Base-by-base conservation (phyloP, 2,888 invertebrate genomes). In the Margaritifera margaritifera region DNA sequence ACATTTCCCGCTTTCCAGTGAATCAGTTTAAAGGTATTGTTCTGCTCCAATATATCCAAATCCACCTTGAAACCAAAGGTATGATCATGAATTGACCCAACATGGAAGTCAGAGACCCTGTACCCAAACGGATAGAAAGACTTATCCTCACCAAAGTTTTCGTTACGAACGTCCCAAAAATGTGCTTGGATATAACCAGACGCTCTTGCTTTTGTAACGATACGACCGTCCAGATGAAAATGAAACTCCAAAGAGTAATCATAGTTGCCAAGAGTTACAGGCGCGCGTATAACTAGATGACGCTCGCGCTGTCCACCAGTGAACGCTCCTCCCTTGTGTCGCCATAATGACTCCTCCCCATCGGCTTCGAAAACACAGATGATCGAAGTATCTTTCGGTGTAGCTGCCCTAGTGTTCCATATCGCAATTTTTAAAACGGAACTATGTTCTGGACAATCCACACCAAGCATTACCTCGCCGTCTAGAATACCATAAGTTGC, bases 351-450 rank as follows among this genome's bases (percentile, higher is more conserved):
- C 15, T 71, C 66, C 27, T 78, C 77, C 22, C 69, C 72, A 57
- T 75, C 72, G 54, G 73, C 73, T 70, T 84, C 84, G 62, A 81
- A 84, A 42, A 84, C 68, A 61, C 84, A 84, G 3, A 77, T 71
- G 15, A 69, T 66, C 18, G 64, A 42, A 4, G 64, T 53, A 27
- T 56, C 59, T 22, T 53, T 53, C 2, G 57, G 62, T 15, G 25
- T 51, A n/a, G 62, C 27, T 11, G 60, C 31, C 18, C 63, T 42
- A 5, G 68, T 52, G 22, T 64, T 54, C 69, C 73, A 78, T 20
- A 51, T 52, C 8, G 75, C 64, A 15, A 73, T 62, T n/a, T 78
- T 69, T 8, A 84, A 57, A 42, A 72, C 66, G 15, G 64, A 62
- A 11, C 80, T 77, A 20, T 78, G 65, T n/a, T 68, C 67, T 4